These are phyloP conservation scores for Himalopsyche tibetana DNA, from an alignment of 2,888 invertebrate genomes.

Conservation along the genomic window DNA sequence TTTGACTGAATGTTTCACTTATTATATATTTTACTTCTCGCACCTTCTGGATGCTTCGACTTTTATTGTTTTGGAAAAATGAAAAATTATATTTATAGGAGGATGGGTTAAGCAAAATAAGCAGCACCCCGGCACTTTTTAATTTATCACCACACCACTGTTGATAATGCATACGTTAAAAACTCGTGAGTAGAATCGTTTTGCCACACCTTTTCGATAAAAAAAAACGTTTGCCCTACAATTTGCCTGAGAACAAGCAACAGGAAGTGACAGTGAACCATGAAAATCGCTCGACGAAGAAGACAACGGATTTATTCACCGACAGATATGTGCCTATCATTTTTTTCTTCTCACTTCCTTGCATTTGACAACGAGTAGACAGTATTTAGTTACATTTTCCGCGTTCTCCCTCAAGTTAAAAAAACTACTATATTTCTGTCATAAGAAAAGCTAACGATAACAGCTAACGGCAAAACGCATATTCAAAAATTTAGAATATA, in stretches of 20 bases:
- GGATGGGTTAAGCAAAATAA: no score
- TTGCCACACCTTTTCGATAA: not conserved
- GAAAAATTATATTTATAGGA: no score
- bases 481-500: no score
- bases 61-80: no score
- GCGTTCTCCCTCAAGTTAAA: not conserved
- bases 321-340: not conserved
- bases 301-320: conserved; percentile 23
- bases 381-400: not conserved
- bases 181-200: not conserved
- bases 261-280: conserved; percentile 16
- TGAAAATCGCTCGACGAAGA: conserved; percentile 26
- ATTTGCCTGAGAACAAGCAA: conserved; percentile 30
- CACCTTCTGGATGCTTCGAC: no score
- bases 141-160: no score
- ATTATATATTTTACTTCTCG: no score
- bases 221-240: conserved; percentile 18
- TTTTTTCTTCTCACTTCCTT: conserved; percentile 2
- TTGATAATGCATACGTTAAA: not conserved
- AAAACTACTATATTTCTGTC: no score
- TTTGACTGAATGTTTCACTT: no score
- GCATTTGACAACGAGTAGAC: not conserved
- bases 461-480: no score
- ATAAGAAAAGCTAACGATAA: no score
- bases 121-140: no score